Percentiles rank a stretch among this genome's conserved stretches.
Conservation (phyloP, 2,797 vertebrate species). For the Anguilla pacifica region DNA sequence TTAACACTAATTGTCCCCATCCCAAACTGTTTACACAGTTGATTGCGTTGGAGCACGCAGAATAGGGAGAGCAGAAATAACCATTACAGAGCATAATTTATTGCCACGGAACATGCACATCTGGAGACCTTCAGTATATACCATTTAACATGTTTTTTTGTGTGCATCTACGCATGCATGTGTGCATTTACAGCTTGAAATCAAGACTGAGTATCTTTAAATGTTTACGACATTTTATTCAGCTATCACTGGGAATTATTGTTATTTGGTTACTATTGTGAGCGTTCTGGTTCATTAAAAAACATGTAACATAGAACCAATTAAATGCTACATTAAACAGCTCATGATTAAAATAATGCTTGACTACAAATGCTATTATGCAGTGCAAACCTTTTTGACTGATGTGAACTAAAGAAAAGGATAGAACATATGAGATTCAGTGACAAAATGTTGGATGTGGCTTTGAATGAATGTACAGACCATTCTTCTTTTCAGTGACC, state of each 20-base stretch:
- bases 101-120: not conserved
- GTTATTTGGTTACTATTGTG: not conserved
- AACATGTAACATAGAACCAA: not conserved
- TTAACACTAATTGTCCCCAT: not conserved
- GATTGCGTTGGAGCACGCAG: not conserved
- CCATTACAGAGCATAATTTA: not conserved
- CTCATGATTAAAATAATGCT: not conserved
- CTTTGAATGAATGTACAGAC: slow-evolving; percentile 9
- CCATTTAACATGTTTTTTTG: not conserved
- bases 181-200: not conserved
- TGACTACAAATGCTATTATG: not conserved
- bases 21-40: slow-evolving; percentile 2
- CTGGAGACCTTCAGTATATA: not conserved
- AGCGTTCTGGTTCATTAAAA: not conserved
- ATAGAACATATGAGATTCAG: not conserved
- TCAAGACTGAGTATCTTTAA: not conserved
- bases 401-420: not conserved
- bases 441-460: not conserved
- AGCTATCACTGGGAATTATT: not conserved
- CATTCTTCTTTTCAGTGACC: not conserved
- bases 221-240: not conserved
- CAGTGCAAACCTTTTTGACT: not conserved
- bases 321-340: not conserved
- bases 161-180: not conserved
- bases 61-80: not conserved